Percentiles rank a stretch among this genome's conserved stretches.
Conservation (phyloP, 1,140 invertebrate genomes). For the Periplaneta americana region DNA sequence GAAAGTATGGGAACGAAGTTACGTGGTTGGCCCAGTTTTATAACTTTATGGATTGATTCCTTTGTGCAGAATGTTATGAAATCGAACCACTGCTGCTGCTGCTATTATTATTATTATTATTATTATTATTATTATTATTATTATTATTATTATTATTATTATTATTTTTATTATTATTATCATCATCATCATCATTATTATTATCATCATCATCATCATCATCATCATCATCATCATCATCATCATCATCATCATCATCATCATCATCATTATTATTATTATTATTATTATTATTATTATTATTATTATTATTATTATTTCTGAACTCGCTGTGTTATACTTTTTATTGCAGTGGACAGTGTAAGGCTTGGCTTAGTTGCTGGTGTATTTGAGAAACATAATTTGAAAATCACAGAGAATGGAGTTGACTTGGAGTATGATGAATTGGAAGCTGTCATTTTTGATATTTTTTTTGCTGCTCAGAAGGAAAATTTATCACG, state of each 20-base stretch:
- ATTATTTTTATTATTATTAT: not conserved
- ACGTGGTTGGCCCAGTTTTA: no score
- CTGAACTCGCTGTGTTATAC: not conserved
- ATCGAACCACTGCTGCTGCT: no score
- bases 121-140: no score
- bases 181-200: slow-evolving; percentile 11
- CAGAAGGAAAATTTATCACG: slow-evolving; percentile 48
- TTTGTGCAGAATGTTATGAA: no score
- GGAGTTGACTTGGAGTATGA: slow-evolving; percentile 47
- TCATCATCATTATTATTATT: slow-evolving; percentile 1
- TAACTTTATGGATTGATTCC: no score
- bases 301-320: no score
- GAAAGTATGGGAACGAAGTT: no score
- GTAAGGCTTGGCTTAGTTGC: slow-evolving; percentile 44
- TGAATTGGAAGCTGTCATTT: slow-evolving; percentile 53
- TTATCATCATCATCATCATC: no score
- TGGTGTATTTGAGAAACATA: slow-evolving; percentile 55
- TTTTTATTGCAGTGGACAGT: slow-evolving; percentile 49
- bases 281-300: slow-evolving; percentile 19
- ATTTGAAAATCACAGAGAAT: slow-evolving; percentile 50
- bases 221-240: no score
- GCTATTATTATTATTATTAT: no score
- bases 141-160: no score
- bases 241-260: not conserved
- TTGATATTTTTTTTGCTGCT: slow-evolving; percentile 56